Conservation (phyloP, 2,113 vertebrate species). For the Crotalus helleri region DNA sequence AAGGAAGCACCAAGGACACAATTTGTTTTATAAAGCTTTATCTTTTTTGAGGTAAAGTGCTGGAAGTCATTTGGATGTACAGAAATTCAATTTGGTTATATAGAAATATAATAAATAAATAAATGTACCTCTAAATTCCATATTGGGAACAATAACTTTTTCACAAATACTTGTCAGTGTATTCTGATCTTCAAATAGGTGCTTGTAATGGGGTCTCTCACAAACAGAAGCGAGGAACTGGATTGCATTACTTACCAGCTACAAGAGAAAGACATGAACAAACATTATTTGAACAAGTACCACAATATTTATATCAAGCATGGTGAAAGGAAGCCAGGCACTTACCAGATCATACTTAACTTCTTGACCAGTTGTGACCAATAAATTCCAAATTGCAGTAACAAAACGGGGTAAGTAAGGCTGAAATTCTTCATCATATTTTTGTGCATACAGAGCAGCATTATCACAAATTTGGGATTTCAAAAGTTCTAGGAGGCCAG, state of each 20-base stretch:
- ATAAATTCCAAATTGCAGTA: conserved; percentile 96
- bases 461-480: conserved; percentile 99
- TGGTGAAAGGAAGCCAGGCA: not conserved
- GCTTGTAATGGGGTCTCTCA: conserved; percentile 95
- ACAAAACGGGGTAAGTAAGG: conserved; percentile 94
- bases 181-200: conserved; percentile 97
- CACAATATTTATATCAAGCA: not conserved
- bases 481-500: conserved; percentile 91
- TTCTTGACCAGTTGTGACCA: conserved; percentile 95
- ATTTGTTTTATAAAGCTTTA: not conserved
- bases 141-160: conserved; percentile 98
- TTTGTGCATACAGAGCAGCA: conserved; percentile 95
- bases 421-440: conserved; percentile 98
- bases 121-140: conserved; percentile 96
- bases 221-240: conserved; percentile 98
- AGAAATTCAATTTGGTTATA: not conserved
- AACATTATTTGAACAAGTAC: not conserved
- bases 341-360: conserved; percentile 98
- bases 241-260: conserved; percentile 98
- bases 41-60: not conserved
- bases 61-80: not conserved
- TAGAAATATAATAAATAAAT: not conserved
- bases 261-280: conserved; percentile 36
- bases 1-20: not conserved
- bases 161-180: conserved; percentile 97